phyloP scores from a whole-genome alignment of 2,797 vertebrate genomes.

The Allobates femoralis region DNA sequence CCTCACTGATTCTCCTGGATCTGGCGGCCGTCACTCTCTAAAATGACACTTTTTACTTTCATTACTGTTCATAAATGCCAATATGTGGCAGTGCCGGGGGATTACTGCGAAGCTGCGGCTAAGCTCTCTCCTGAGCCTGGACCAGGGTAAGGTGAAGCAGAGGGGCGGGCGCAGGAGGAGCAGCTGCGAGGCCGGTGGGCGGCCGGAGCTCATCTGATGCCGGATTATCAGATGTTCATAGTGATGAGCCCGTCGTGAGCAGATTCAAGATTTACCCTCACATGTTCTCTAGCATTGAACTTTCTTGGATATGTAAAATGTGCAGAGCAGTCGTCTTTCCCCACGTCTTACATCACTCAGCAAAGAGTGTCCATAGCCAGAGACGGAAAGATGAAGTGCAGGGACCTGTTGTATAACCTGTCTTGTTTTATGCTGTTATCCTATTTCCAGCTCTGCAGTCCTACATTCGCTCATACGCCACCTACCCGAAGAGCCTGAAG shows the following conservation, averaged over 20 bases:
- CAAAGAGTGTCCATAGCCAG: neutral
- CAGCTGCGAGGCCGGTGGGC: neutral
- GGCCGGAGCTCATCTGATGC: neutral
- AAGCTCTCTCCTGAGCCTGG: constrained; percentile 81
- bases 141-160: constrained; percentile 61
- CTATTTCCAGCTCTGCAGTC: constrained; percentile 83
- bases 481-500: constrained; percentile 83
- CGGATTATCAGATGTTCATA: too few relatives aligned
- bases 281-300: neutral
- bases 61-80: constrained; percentile 99
- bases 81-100: constrained; percentile 86
- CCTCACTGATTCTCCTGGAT: constrained; percentile 69
- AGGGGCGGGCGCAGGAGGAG: neutral
- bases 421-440: neutral
- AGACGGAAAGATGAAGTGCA: too few relatives aligned
- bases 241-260: neutral
- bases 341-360: neutral
- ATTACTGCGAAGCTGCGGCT: constrained; percentile 98
- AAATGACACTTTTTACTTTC: constrained; percentile 96
- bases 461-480: constrained; percentile 87
- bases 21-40: constrained; percentile 85
- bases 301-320: neutral
- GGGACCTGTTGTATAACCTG: neutral
- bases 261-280: neutral
- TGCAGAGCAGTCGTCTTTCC: neutral